phyloP scores from a whole-genome alignment of 2,888 invertebrate genomes.

The Limnephilus marmoratus region DNA sequence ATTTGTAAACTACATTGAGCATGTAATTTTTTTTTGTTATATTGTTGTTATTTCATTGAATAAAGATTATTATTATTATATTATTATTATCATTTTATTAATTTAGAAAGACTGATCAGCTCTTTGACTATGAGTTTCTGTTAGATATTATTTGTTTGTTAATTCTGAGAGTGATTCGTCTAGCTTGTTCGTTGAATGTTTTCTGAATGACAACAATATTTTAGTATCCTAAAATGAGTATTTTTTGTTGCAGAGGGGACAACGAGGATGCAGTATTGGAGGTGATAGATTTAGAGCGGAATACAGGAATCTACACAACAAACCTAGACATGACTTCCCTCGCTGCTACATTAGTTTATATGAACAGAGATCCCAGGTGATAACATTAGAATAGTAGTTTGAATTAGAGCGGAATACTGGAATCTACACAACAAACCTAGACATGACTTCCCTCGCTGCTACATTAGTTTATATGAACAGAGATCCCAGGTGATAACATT shows the following conservation, averaged over 20 bases:
- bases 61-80: no score
- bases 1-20: no score
- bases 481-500: slow-evolving; percentile 42
- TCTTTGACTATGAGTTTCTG: no score
- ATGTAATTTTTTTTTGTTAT: no score
- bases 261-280: slow-evolving; percentile 56
- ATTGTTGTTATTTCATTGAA: no score
- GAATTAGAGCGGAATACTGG: slow-evolving; percentile 41
- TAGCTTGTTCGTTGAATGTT: neutral
- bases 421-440: slow-evolving; percentile 45
- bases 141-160: no score
- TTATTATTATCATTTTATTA: no score
- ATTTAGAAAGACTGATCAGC: no score
- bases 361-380: slow-evolving; percentile 50
- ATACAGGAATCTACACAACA: slow-evolving; percentile 48
- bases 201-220: neutral
- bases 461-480: slow-evolving; percentile 51
- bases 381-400: neutral
- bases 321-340: slow-evolving; percentile 61
- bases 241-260: slow-evolving; percentile 49
- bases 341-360: slow-evolving; percentile 54
- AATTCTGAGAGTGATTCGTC: no score
- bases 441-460: slow-evolving; percentile 63
- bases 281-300: slow-evolving; percentile 44
- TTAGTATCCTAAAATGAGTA: neutral